Evolutionary conservation across 2,888 invertebrate genomes (phyloP), one percentile per base, ranked within the genome.

Genomic region (Camptogramma bilineatum): DNA sequence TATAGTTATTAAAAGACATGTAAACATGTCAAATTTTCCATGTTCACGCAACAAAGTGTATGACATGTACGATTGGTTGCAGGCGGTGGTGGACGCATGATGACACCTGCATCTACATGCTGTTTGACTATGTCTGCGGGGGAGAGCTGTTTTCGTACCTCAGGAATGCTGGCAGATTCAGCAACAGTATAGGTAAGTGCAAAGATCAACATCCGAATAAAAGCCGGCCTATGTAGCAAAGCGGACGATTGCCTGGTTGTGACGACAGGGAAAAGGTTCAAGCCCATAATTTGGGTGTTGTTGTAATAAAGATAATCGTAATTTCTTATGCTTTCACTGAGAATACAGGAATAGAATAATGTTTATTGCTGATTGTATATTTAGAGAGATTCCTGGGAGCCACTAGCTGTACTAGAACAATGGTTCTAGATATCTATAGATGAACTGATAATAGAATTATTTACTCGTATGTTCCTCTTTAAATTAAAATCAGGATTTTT

Each of bases 101-200:
- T 85, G 95, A 97, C 77, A 95, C 96, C 59, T 97, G 97, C 85
- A 95, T 99, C 69, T 99, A 99, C 93, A 99, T 99, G 99, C 94
- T 99, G 65, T 96, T 99, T 85, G 99, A 99, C 87, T 99, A 98
- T 88, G 97, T 99, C 1, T 97, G 98, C 73, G 98, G 99, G 10
- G 99, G 99, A 9, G 99, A 99, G 88, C 94, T 99, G 24, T 99
- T 99, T 90, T 98, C 98, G 8, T 99, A 99, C 87, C 93, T 99
- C 71, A 95, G 99, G 75, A 98, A 97, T 84, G 97, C 97, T 39
- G 98, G 98, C 69, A 94, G 97, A 81, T 99, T 99, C 92, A 95
- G 96, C 76, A 96, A 97, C 78, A 95, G 96, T 78, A 96, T 96
- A 70, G 96, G 95, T 95, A 86, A 88, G 86, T 59, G 19, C 13